Evolutionary conservation across 2,797 vertebrate genomes (phyloP), one percentile per base, ranked within the genome.

Genomic region (Sebastes wilsoni): DNA sequence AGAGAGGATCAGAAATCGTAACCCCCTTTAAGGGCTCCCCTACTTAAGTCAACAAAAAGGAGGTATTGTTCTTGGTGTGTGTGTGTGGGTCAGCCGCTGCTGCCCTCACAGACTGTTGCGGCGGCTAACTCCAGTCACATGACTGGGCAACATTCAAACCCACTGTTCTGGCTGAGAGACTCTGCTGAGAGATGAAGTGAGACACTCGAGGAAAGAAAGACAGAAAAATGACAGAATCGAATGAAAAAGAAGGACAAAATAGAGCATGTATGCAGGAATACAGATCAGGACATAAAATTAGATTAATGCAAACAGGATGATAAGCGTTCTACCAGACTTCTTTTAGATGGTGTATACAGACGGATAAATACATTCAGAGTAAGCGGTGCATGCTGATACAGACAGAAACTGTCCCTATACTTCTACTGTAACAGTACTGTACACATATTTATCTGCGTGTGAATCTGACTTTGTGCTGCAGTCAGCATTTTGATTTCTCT

Each of bases 121-220:
- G 77, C 64, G 71, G 67, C 81, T 87, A 90, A 91, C 76, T 86
- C 88, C 82, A 87, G 89, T 94, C 94, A 94, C 88, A 90, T 93
- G 93, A 95, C 88, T 83, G 71, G 79, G 66, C 82, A 86, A 87
- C 81, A 91, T 91, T 90, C 76, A 92, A 68, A 90, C 66, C 69
- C 54, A 59, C 58, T 70, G 80, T 87, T 90, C 73, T 59, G 61
- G 74, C 67, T 87, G 73, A 87, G 74, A 85, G 73, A 75, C 75
- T 86, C 65, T 76, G 80, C 64, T 82, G 72, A 86, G 36, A 79
- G 67, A 77, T 82, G 59, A 83, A 87, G 75, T 54, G 34, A 81
- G 27, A 55, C 56, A 75, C 25, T 72, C 13, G n/a, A 2, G 56
- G 28, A 82, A 65, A 79, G 30, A 76, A 34, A 65, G 18, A 42